phyloP scores from a whole-genome alignment of 2,888 invertebrate species.

The Dysmachus trigonus region DNA sequence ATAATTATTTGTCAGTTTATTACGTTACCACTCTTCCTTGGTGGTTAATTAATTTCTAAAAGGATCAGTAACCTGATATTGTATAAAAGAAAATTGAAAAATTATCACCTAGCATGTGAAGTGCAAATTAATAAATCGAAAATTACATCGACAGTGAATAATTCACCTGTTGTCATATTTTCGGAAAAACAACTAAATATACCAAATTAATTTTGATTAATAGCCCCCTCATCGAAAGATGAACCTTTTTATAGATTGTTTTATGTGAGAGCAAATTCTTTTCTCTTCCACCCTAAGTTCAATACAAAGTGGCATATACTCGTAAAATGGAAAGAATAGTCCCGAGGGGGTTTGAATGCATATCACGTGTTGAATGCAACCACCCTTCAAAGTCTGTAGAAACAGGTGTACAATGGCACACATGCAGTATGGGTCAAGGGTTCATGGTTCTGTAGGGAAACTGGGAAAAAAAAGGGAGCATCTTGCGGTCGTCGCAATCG shows the following conservation, averaged over 20 bases:
- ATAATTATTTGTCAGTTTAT: too few relatives aligned
- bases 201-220: neutral
- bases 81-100: too few relatives aligned
- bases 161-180: neutral
- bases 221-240: neutral
- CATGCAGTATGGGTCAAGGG: conserved; percentile 24
- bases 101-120: too few relatives aligned
- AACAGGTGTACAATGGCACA: conserved; percentile 1
- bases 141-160: neutral
- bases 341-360: conserved; percentile 1
- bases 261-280: neutral
- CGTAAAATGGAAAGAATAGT: neutral
- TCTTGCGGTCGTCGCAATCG: neutral
- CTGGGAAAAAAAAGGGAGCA: neutral
- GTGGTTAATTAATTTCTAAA: too few relatives aligned
- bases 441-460: neutral
- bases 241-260: neutral
- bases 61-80: too few relatives aligned
- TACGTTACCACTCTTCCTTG: neutral
- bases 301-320: neutral
- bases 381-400: neutral
- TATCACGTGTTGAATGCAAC: conserved; percentile 32
- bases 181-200: neutral
- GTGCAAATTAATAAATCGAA: neutral
- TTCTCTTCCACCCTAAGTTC: neutral